Evolutionary conservation across 2,113 vertebrate species (phyloP), one percentile per base, ranked within the genome.

Genomic region (Echinops telfairi): DNA sequence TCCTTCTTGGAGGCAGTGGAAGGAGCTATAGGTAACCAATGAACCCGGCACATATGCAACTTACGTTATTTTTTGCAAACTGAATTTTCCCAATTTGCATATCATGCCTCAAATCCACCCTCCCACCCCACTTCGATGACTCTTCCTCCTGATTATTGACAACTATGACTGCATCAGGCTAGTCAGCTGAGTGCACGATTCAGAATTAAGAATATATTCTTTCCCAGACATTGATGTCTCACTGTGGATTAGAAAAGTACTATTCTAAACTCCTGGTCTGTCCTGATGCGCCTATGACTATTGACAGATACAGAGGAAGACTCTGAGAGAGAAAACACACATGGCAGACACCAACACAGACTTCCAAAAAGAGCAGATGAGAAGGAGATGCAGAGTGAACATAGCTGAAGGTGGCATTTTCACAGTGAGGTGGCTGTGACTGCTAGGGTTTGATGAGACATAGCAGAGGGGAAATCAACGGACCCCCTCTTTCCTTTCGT

Each of bases 31-130:
- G 66, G 16, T 33, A 29, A 2, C 8, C 40, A 14, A 3, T 2
- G 3, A 58, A 0, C 40, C 10, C 1, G 43, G 43, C 4, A 64
- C 2, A 3, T 8, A n/a, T 14, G 2, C 1, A 1, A 20, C 40
- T 58, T 27, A 25, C 2, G 38, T 31, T 47, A 36, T 68, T 64
- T 16, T 31, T 19, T 62, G 16, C 27, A 76, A 11, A 57, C 22
- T 31, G 1, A 33, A 25, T 38, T 38, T 82, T 36, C 58, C 11
- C 4, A 70, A 0, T 82, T 83, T 89, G 20, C 1, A 15, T 27
- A 68, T 16, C 40, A 36, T 79, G 84, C 11, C 20, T 92, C 2
- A 43, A 14, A 17, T 33, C 10, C 40, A 14, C 47, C 47, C 47
- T 11, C 47, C 12, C 47, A 53, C 47, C 47, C 3, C 36, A 7